These are phyloP conservation scores for Pelodiscus sinensis DNA, from an alignment of 2,113 vertebrate genomes.

Conservation along the genomic window DNA sequence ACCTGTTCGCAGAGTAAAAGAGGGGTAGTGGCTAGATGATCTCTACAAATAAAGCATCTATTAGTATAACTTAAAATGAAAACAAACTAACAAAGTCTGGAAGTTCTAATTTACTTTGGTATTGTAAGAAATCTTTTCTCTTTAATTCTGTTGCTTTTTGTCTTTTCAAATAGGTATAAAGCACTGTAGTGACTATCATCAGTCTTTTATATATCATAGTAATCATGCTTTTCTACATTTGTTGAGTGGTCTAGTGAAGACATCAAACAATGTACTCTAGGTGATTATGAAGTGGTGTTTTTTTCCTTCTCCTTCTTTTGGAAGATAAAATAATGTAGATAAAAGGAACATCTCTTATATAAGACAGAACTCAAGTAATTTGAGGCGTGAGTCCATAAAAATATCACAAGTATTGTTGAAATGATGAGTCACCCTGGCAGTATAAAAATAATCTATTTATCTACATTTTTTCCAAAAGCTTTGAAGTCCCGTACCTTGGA, in stretches of 20 bases:
- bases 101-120: not conserved
- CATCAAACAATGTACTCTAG: constrained; percentile 55
- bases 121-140: not conserved
- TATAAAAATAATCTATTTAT: constrained; percentile 61
- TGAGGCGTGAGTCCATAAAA: constrained; percentile 44
- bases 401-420: not conserved
- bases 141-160: not conserved
- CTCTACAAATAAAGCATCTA: not conserved
- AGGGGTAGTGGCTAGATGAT: not conserved
- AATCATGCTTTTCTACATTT: constrained; percentile 40
- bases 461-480: constrained; percentile 42
- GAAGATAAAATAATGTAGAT: constrained; percentile 63
- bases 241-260: constrained; percentile 37
- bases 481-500: constrained; percentile 50
- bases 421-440: constrained; percentile 46
- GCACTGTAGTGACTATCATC: constrained; percentile 16
- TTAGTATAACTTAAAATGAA: not conserved
- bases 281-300: constrained; percentile 42
- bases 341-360: constrained; percentile 47
- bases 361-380: constrained; percentile 49
- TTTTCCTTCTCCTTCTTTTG: not conserved
- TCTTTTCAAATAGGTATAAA: constrained; percentile 24
- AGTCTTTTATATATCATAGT: constrained; percentile 34
- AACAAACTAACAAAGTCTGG: not conserved
- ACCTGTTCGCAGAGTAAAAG: too few relatives aligned